Base-by-base conservation (phyloP, 2,113 vertebrate species). In the Pagrus major region DNA sequence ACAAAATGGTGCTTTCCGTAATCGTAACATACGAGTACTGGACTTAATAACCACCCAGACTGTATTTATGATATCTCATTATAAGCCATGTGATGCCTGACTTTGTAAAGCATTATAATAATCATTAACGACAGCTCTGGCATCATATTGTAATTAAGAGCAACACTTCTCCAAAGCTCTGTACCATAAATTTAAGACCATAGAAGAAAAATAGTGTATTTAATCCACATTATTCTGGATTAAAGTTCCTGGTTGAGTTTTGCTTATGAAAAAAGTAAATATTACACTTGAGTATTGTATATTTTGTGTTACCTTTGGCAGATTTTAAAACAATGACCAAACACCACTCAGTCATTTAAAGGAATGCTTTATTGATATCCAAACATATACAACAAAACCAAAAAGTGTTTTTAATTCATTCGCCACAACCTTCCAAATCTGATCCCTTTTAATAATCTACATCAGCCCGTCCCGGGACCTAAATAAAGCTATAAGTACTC, bases 291-390 rank as follows among this genome's bases (percentile, higher is more conserved):
- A 16, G 7, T 29, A 16, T 8, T 55, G 8, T 29, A 27, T 16
- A 2, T 16, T 15, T 54, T 54, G 10, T 29, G 14, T 29, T 12
- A 14, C 51, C 51, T 54, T 54, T 6, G 3, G 12, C 23, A 21
- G 23, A 21, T 29, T 14, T 15, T 3, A 77, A n/a, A 35, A 23
- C 0, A 84, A 0, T 6, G 33, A 76, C n/a, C 46, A 58, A n/a
- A 70, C 27, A 35, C 29, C 35, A 59, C 9, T 2, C 20, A 0
- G 10, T 91, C 52, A 81, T 94, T 94, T 94, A 88, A 94, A 94
- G 90, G 92, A 95, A 95, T 94, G 94, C 88, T 95, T 95, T 95
- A 95, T 94, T 95, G 90, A 94, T 94, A 92, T 90, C 88, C 89
- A 91, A 90, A 93, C 93, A 92, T 88, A 80, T 76, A 93, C 80